These are phyloP conservation scores for Cremastobaeus sp. DNA, from an alignment of 2,888 invertebrate genomes.

Conservation along the genomic window DNA sequence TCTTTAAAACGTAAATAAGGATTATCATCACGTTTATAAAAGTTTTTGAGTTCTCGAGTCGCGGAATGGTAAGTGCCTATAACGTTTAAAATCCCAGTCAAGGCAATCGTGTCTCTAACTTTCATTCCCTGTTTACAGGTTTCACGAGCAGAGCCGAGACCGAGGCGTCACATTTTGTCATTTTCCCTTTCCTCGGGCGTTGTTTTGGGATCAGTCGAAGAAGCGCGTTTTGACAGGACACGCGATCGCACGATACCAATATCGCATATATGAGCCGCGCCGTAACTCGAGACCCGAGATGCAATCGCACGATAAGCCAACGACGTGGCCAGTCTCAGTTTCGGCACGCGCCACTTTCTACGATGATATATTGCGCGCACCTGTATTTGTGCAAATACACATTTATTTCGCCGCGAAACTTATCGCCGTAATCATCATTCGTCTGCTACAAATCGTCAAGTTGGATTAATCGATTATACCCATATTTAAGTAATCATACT, in stretches of 20 bases:
- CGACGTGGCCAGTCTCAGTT: constrained; percentile 66
- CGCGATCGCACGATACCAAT: constrained; percentile 32
- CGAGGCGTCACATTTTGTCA: constrained; percentile 52
- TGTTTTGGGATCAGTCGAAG: constrained; percentile 27
- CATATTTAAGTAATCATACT: too few species aligned
- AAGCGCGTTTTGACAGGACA: constrained; percentile 30
- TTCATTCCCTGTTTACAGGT: constrained; percentile 53
- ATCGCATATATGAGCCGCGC: constrained; percentile 12
- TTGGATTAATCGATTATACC: too few species aligned
- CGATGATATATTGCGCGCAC: constrained; percentile 53
- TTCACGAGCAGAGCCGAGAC: constrained; percentile 24
- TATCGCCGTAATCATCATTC: too few species aligned
- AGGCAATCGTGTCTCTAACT: constrained; percentile 65
- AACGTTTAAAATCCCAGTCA: constrained; percentile 62
- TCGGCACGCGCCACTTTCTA: constrained; percentile 72
- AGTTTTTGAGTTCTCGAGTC: constrained; percentile 49
- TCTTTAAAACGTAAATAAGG: constrained; percentile 53
- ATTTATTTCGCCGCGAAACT: not conserved
- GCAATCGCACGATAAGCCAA: constrained; percentile 50
- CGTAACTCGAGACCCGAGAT: constrained; percentile 35
- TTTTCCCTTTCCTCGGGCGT: constrained; percentile 48
- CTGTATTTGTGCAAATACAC: constrained; percentile 42
- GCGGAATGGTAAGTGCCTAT: constrained; percentile 56
- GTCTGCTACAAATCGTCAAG: too few species aligned
- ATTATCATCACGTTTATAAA: constrained; percentile 52